These are phyloP conservation scores for Podarcis siculus DNA, from an alignment of 2,797 vertebrate species.

Conservation along the genomic window DNA sequence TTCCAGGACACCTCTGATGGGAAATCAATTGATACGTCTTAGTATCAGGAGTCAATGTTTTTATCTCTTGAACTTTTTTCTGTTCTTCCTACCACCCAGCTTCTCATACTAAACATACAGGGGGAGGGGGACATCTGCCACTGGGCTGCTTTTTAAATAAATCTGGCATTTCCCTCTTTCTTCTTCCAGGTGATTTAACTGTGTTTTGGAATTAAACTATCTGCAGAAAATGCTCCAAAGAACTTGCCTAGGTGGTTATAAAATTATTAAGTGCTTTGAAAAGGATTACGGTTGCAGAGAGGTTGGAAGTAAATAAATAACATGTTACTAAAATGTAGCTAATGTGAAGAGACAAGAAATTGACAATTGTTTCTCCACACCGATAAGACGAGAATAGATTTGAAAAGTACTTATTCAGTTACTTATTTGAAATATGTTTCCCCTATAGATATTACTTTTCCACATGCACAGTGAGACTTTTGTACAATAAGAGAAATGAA, in stretches of 20 bases:
- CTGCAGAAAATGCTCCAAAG: neutral
- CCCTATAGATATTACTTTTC: too few relatives aligned
- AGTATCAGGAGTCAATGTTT: neutral
- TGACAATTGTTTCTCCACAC: neutral
- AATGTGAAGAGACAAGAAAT: neutral
- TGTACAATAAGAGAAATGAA: too few relatives aligned
- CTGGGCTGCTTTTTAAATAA: neutral
- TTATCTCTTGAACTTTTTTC: neutral
- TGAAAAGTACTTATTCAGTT: too few relatives aligned
- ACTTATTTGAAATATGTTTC: too few relatives aligned
- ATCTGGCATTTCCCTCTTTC: neutral
- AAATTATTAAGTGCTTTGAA: neutral
- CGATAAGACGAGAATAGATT: neutral
- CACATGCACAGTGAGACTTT: too few relatives aligned
- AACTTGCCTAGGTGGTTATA: neutral
- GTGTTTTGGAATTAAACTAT: neutral
- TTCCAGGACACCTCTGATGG: neutral
- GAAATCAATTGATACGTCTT: slow-evolving; percentile 19
- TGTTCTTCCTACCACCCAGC: neutral
- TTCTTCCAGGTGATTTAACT: neutral
- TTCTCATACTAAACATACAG: neutral
- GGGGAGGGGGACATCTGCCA: neutral
- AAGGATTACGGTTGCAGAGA: neutral
- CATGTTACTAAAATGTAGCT: neutral
- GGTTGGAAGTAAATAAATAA: neutral